These are phyloP conservation scores for Drosophila repleta DNA, from an alignment of 1,140 invertebrate genomes.

Conservation along the genomic window DNA sequence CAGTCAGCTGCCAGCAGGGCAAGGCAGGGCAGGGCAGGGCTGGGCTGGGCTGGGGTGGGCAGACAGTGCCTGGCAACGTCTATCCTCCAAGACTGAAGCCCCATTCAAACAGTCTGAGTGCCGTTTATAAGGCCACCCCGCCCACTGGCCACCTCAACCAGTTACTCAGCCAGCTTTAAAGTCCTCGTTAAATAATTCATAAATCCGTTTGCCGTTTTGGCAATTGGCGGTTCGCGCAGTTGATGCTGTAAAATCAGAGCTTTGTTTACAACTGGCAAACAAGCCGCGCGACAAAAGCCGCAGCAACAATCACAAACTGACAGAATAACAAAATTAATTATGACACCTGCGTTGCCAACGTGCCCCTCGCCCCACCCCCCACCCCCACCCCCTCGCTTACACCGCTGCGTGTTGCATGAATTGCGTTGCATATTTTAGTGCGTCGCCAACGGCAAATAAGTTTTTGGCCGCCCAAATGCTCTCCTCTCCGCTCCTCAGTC, in stretches of 20 bases:
- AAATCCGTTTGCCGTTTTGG: conserved; percentile 10
- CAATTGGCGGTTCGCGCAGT: conserved; percentile 1
- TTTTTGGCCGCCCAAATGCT: conserved; percentile 14
- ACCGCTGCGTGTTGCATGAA: conserved; percentile 23
- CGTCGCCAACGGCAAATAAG: conserved; percentile 44
- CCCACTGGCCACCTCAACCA: background rate
- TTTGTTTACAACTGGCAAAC: conserved; percentile 52
- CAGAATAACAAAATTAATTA: conserved; percentile 63
- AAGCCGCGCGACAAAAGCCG: conserved; percentile 38
- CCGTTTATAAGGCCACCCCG: conserved; percentile 8
- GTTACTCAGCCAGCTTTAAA: conserved; percentile 7
- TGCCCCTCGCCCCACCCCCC: background rate
- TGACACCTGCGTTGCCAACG: conserved; percentile 50
- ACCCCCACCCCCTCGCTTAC: background rate
- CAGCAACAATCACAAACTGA: conserved; percentile 58
- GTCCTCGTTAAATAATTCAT: conserved; percentile 32
- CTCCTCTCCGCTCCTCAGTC: no score
- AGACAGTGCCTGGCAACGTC: conserved; percentile 21
- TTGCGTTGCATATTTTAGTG: conserved; percentile 59
- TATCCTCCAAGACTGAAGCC: conserved; percentile 58
- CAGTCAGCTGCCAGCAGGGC: conserved; percentile 29
- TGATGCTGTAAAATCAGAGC: conserved; percentile 35
- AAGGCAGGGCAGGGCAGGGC: background rate
- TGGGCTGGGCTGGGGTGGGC: background rate
- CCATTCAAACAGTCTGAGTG: conserved; percentile 73